phyloP scores from a whole-genome alignment of 2,113 vertebrate genomes.

The Galeopterus variegatus region DNA sequence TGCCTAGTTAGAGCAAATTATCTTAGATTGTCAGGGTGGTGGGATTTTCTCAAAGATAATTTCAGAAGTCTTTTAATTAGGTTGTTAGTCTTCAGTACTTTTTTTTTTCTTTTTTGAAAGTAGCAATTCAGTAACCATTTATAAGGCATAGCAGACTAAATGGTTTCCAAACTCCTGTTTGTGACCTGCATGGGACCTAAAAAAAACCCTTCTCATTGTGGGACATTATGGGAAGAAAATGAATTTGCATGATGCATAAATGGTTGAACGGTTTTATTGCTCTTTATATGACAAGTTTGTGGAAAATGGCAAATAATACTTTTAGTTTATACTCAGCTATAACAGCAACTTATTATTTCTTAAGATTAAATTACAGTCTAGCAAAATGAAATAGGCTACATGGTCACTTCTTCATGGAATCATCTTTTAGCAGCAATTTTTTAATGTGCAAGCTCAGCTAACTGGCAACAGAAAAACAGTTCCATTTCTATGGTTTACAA shows the following conservation, averaged over 20 bases:
- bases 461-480: conserved; percentile 62
- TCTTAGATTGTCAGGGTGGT: neutral
- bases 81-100: conserved; percentile 28
- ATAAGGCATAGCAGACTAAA: conserved; percentile 31
- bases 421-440: conserved; percentile 73
- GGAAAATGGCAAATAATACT: conserved; percentile 68
- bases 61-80: conserved; percentile 60
- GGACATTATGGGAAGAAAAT: conserved; percentile 62
- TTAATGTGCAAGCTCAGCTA: conserved; percentile 73
- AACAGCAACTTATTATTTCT: conserved; percentile 73
- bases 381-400: conserved; percentile 74
- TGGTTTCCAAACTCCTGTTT: conserved; percentile 50
- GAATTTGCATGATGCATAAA: conserved; percentile 59
- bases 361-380: conserved; percentile 78
- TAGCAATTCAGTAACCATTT: neutral
- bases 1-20: conserved; percentile 4
- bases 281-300: conserved; percentile 65
- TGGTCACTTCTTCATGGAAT: conserved; percentile 72
- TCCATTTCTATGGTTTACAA: conserved; percentile 54
- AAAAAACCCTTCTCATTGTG: neutral
- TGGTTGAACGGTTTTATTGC: conserved; percentile 65
- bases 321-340: conserved; percentile 65
- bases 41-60: conserved; percentile 63
- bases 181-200: conserved; percentile 54
- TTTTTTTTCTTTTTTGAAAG: conserved; percentile 24